These are phyloP conservation scores for Tringa solitaria DNA, from an alignment of 2,113 vertebrate genomes.

Conservation along the genomic window DNA sequence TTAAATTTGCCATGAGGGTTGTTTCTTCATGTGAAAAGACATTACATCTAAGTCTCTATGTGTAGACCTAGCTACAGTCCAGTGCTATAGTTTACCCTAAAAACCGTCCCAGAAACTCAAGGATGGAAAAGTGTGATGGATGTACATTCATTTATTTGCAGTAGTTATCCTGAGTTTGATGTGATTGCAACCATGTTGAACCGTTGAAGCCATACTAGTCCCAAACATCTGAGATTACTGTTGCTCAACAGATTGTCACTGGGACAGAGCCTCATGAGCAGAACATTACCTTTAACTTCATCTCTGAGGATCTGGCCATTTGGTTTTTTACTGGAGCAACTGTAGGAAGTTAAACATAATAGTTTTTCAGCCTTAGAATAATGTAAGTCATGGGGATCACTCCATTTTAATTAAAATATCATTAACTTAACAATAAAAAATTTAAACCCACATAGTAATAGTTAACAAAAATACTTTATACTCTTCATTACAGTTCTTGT, in stretches of 20 bases:
- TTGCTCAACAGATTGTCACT: neutral
- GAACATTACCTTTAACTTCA: neutral
- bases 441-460: neutral
- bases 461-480: neutral
- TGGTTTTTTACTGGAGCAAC: neutral
- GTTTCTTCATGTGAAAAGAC: neutral
- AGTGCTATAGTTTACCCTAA: too few relatives aligned
- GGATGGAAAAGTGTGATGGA: too few relatives aligned
- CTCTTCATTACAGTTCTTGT: neutral
- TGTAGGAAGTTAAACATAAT: neutral
- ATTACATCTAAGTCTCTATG: neutral
- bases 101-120: too few relatives aligned
- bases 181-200: too few relatives aligned
- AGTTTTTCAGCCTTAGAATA: neutral
- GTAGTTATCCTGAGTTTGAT: too few relatives aligned
- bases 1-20: neutral
- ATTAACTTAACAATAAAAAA: neutral
- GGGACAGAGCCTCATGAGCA: neutral
- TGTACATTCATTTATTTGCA: too few relatives aligned
- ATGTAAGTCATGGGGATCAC: neutral
- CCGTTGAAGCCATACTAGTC: too few relatives aligned
- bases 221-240: too few relatives aligned
- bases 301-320: neutral
- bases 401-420: neutral
- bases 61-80: neutral